Evolutionary conservation across 2,113 vertebrate genomes (phyloP), one percentile per base, ranked within the genome.

Genomic region (Sceloporus tristichus): DNA sequence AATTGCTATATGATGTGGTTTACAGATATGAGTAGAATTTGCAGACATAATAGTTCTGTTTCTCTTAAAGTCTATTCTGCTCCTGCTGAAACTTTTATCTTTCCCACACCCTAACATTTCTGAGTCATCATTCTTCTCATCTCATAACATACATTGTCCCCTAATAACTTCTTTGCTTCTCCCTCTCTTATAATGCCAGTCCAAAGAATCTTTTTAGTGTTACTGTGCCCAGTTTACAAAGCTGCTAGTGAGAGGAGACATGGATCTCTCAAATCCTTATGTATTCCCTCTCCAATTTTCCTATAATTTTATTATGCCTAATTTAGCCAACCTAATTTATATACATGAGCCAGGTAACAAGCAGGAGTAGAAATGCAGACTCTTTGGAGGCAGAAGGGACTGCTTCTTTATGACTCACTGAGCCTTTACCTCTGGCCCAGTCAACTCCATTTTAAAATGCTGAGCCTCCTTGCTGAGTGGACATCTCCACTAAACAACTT

Each of bases 71-170:
- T 11, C 6, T 7, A 48, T 10, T 34, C 5, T 79, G 23, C 70
- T 19, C 54, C 29, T 68, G 29, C 54, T 85, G 40, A 74, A 85
- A 53, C 68, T 53, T 77, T 79, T 65, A 53, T 85, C 54, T 76
- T 73, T 86, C 48, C 66, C 29, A 34, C 27, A 59, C 56, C n/a
- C 68, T 68, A 66, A 29, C 71, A 56, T 89, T 62, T 59, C 62
- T 68, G 6, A 11, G 53, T 13, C 56, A 38, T 53, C 25, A 25
- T 23, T 19, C 56, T n/a, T 77, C 13, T 40, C 59, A 0, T 3
- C 42, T 10, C 13, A 29, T 13, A 42, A 1, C 21, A 38, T 74
- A 66, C 23, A 70, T 9, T 5, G 1, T 70, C 23, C 48, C 10
- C 65, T 56, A 1, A 18, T 70, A 40, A 42, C 19, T 29, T 54